Percentiles rank a stretch among this genome's conserved stretches.
phyloP scores from a whole-genome alignment of 2,888 invertebrate genomes.

The Uropetala carovei region DNA sequence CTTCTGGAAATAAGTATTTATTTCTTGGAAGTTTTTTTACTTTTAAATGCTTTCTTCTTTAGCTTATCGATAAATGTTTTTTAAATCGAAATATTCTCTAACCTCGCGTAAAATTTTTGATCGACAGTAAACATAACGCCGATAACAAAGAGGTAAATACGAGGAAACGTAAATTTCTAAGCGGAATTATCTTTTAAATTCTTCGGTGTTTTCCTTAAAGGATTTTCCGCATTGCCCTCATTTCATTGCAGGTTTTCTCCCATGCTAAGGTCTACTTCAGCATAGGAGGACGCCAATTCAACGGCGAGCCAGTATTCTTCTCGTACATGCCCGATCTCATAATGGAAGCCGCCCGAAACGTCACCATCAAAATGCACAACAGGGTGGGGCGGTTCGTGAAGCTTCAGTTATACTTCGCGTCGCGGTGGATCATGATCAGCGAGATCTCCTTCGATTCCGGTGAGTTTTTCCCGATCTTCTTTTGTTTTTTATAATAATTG shows the following conservation, averaged over 20 bases:
- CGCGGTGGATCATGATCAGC: constrained; percentile 90
- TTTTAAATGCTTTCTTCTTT: no score
- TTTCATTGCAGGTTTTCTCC: constrained; percentile 82
- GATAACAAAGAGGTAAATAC: no score
- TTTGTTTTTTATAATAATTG: no score
- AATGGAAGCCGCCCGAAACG: constrained; percentile 87
- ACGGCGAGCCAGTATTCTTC: constrained; percentile 84
- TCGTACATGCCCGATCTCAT: constrained; percentile 86
- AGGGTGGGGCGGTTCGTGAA: constrained; percentile 86
- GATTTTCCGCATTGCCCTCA: neutral
- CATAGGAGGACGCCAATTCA: constrained; percentile 82
- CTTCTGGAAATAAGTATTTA: no score
- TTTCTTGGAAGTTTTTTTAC: no score
- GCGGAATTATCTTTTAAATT: no score
- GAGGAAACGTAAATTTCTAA: neutral
- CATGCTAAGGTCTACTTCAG: constrained; percentile 87
- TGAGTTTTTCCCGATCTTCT: constrained; percentile 73
- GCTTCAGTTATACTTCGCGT: constrained; percentile 86
- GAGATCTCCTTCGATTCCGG: constrained; percentile 90
- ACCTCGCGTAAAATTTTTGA: no score
- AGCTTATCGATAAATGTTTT: no score
- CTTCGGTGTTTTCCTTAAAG: neutral
- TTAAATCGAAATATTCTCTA: no score
- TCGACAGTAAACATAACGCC: no score
- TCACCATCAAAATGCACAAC: constrained; percentile 87